These are phyloP conservation scores for Cynaeus angustus DNA, from an alignment of 2,888 invertebrate genomes.

Conservation along the genomic window DNA sequence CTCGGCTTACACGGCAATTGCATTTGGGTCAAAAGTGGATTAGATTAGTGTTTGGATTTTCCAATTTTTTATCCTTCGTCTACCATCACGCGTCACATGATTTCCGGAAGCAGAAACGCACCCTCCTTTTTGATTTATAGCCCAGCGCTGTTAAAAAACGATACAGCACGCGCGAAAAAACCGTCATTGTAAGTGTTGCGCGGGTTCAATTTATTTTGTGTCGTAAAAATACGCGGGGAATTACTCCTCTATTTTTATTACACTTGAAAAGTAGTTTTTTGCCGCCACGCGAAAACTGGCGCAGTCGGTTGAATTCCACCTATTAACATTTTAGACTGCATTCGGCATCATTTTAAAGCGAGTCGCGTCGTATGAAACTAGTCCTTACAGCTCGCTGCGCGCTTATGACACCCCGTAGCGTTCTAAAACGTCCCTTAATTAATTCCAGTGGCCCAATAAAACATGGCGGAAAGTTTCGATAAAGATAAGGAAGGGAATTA, in stretches of 20 bases:
- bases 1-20: slow-evolving; percentile 67
- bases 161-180: slow-evolving; percentile 2
- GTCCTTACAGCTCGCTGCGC: slow-evolving; percentile 1
- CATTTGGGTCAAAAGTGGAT: slow-evolving; percentile 69
- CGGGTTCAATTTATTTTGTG: slow-evolving; percentile 4
- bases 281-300: neutral
- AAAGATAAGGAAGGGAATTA: slow-evolving; percentile 17
- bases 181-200: slow-evolving; percentile 4
- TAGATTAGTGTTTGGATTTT: slow-evolving; percentile 65
- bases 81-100: slow-evolving; percentile 47
- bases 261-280: neutral
- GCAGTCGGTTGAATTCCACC: slow-evolving; percentile 1
- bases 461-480: slow-evolving; percentile 14
- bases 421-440: slow-evolving; percentile 32
- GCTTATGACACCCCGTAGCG: slow-evolving; percentile 28
- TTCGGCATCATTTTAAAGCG: neutral
- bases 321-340: slow-evolving; percentile 18
- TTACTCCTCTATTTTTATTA: slow-evolving; percentile 1
- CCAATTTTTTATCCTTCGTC: slow-evolving; percentile 57
- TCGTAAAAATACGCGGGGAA: neutral
- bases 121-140: slow-evolving; percentile 30
- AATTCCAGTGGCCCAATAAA: slow-evolving; percentile 26
- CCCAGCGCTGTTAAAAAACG: slow-evolving; percentile 58
- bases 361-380: neutral
- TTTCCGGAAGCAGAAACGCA: slow-evolving; percentile 18